Percentiles rank a stretch among this genome's conserved stretches.
These are phyloP conservation scores for Rhagonycha lutea DNA, from an alignment of 2,888 invertebrate genomes.

Conservation along the genomic window DNA sequence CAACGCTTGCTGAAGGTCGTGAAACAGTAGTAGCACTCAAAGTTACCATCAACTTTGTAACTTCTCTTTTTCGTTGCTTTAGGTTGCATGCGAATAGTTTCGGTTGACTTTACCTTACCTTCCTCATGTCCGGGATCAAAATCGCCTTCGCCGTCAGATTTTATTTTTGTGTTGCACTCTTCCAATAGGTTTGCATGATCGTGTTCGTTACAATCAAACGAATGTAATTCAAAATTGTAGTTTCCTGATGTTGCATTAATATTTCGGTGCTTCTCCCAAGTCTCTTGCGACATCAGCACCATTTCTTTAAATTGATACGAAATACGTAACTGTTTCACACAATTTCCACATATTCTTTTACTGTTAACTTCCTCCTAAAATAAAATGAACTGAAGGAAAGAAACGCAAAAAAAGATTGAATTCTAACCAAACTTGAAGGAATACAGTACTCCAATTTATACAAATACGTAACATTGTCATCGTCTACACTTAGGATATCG, in stretches of 20 bases:
- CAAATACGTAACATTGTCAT: background rate
- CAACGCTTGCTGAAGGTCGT: slow-evolving; percentile 37
- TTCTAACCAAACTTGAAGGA: background rate
- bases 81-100: background rate
- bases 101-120: background rate
- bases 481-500: background rate
- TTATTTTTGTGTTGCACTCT: background rate
- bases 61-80: slow-evolving; percentile 4
- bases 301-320: slow-evolving; percentile 40
- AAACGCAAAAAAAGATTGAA: background rate
- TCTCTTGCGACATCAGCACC: slow-evolving; percentile 39
- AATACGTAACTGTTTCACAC: slow-evolving; percentile 34
- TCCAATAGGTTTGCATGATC: background rate
- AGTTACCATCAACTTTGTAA: slow-evolving; percentile 9
- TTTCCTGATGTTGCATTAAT: background rate
- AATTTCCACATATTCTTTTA: slow-evolving; percentile 37
- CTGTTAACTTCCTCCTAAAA: slow-evolving; percentile 35
- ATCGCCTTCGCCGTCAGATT: background rate
- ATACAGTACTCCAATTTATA: background rate
- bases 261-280: slow-evolving; percentile 25
- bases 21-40: slow-evolving; percentile 39
- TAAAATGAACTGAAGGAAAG: background rate
- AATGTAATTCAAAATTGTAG: background rate
- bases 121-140: background rate
- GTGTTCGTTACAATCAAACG: background rate